These are phyloP conservation scores for Macaca nemestrina DNA, from an alignment of 2,113 vertebrate species.

Conservation along the genomic window DNA sequence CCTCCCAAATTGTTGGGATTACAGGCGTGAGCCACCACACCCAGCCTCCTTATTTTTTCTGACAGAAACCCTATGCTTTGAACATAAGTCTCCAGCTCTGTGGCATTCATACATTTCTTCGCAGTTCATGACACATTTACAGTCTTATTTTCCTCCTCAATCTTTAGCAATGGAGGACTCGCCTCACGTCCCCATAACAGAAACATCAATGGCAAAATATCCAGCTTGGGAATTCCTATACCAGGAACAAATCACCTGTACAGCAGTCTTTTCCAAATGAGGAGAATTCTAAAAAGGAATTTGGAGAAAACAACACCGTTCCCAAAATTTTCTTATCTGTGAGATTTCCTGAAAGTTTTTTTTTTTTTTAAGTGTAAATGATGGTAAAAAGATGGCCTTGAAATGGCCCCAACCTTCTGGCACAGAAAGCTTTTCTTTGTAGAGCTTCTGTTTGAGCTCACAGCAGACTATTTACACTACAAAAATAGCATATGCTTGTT, in stretches of 20 bases:
- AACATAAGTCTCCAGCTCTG: not conserved
- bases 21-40: no score
- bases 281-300: not conserved
- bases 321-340: not conserved
- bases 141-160: not conserved
- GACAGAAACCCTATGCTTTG: not conserved
- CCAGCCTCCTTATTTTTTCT: no score
- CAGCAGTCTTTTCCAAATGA: not conserved
- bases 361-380: not conserved
- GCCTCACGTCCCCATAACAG: not conserved
- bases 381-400: not conserved
- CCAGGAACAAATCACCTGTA: not conserved
- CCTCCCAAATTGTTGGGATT: no score
- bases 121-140: not conserved
- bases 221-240: not conserved
- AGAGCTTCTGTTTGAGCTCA: not conserved
- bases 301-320: not conserved
- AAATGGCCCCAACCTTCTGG: not conserved
- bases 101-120: not conserved
- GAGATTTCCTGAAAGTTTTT: not conserved
- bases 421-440: not conserved
- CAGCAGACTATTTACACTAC: conserved; percentile 47
- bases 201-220: not conserved
- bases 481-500: conserved; percentile 24
- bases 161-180: not conserved